Percentiles rank a stretch among this genome's conserved stretches.
Conservation (phyloP, 2,797 vertebrate genomes). For the Lithobates pipiens region DNA sequence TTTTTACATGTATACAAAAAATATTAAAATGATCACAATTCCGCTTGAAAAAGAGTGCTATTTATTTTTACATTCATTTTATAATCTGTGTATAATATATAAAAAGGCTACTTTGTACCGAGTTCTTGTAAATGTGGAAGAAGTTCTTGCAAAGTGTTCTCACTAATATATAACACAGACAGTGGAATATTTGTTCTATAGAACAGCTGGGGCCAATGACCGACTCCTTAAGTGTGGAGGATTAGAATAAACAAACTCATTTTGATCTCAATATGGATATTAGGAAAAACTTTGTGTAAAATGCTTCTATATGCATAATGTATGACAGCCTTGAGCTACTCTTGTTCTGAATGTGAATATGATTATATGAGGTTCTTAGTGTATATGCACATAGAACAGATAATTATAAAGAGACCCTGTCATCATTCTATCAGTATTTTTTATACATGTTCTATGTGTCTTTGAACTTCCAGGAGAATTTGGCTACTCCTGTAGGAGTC, state of each 20-base stretch:
- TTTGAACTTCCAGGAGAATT: too few relatives aligned
- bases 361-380: too few relatives aligned
- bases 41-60: too few relatives aligned
- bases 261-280: conserved; percentile 21
- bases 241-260: conserved; percentile 32
- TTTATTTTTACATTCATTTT: too few relatives aligned
- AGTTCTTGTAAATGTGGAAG: neutral
- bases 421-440: too few relatives aligned
- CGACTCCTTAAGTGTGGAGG: neutral
- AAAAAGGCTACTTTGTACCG: neutral
- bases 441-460: too few relatives aligned
- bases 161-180: neutral
- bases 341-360: neutral
- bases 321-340: neutral
- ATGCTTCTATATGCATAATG: neutral
- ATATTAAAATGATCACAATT: too few relatives aligned
- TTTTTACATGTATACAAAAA: too few relatives aligned
- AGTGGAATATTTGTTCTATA: neutral
- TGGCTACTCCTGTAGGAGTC: too few relatives aligned
- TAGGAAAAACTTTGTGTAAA: neutral
- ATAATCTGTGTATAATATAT: neutral
- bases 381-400: too few relatives aligned
- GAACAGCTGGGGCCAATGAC: conserved; percentile 29
- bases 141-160: neutral
- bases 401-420: too few relatives aligned